Base-by-base conservation (phyloP, 2,888 invertebrate genomes). In the Uloborus plumipes region DNA sequence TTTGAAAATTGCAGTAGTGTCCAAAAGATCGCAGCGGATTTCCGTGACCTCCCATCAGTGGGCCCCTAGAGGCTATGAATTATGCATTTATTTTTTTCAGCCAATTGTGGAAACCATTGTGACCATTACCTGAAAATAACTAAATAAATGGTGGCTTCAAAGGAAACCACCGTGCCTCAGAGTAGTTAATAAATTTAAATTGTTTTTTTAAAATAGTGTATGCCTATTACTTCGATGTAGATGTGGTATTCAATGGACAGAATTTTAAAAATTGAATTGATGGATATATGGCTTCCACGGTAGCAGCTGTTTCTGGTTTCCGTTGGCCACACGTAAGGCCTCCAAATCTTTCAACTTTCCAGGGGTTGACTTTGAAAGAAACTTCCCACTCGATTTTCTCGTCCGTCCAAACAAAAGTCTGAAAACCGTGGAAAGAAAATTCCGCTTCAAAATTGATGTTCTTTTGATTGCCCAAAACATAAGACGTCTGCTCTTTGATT, bases 401-500 rank as follows among this genome's bases (percentile, higher is more conserved):
- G 39, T 69, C 51, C 66, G 72, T 66, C 72, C 16, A n/a, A 61
- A 64, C 66, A 55, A 65, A 58, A 49, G 74, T 47, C 58, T 31
- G 26, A 26, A 61, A 61, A 51, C 39, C 39, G 39, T 51, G 62
- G 39, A 79, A 72, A 79, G 72, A 72, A 79, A n/a, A 72, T 67
- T 58, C 20, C 50, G 55, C 58, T 49, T 61, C 65, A 50, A 71
- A 79, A 79, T 79, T 79, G 78, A 79, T 79, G 78, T 66, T 79
- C 78, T 79, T 79, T 79, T 79, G 78, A 79, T 79, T 72, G 78
- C 78, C 72, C 72, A 66, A 79, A 79, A 79, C 78, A 72, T 66
- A 79, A 39, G 72, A 79, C 71, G 72, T 72, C 66, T 72, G 70
- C 70, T 31, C 65, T 71, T 79, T 71, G 78, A 79, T 79, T 79